Evolutionary conservation across 35 echinoderm and acorn worm species (phyloP).

Genomic region (Amphiura filiformis): DNA sequence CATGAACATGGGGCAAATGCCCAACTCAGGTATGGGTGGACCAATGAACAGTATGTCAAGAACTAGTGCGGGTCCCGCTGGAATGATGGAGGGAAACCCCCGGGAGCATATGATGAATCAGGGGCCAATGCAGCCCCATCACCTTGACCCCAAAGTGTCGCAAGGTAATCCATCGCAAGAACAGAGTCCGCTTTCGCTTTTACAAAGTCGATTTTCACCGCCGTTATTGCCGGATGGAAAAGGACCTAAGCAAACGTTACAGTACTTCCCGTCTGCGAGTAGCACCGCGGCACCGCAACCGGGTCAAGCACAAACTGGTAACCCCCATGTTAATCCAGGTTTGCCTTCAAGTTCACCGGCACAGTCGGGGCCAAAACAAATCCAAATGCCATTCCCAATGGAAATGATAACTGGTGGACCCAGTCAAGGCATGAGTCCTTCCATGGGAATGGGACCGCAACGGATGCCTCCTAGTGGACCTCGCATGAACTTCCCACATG

Average conservation of each 20-base stretch:
- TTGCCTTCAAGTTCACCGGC: constrained; percentile 33
- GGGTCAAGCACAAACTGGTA: constrained; percentile 69
- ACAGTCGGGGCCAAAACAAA: constrained; percentile 86
- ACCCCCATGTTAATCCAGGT: constrained; percentile 83
- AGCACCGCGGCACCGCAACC: constrained; percentile 41
- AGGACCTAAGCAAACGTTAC: constrained; percentile 98
- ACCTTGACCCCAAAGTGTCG: constrained; percentile 32
- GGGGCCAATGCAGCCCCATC: constrained; percentile 43
- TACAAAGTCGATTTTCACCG: constrained; percentile 90
- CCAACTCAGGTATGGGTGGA: constrained; percentile 42
- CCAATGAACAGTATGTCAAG: constrained; percentile 31
- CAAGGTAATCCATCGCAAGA: constrained; percentile 40
- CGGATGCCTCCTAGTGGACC: constrained; percentile 44
- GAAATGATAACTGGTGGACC: constrained; percentile 78
- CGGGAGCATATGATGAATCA: constrained; percentile 26
- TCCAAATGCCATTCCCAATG: constrained; percentile 93
- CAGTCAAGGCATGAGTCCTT: not conserved
- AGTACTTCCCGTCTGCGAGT: constrained; percentile 85
- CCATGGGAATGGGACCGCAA: constrained; percentile 40
- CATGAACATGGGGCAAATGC: constrained; percentile 43
- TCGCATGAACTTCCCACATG: constrained; percentile 41
- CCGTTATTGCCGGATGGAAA: constrained; percentile 92
- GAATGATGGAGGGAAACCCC: constrained; percentile 49
- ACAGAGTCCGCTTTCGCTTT: constrained; percentile 76
- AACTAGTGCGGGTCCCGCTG: constrained; percentile 30